Conservation (phyloP, 2,797 vertebrate genomes). For the Peromyscus melanophrys region DNA sequence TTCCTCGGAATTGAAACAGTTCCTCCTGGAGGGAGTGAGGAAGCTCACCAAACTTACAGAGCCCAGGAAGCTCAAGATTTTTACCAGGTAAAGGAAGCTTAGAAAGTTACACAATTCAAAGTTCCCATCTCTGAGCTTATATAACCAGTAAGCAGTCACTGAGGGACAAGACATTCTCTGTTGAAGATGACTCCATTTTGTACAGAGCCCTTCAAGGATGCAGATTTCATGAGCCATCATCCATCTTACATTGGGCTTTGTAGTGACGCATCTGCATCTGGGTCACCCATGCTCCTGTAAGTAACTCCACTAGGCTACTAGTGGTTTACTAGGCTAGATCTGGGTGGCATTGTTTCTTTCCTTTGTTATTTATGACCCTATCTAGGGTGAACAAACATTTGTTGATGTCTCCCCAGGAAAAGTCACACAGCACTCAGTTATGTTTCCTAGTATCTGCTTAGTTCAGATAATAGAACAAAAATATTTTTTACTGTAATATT, state of each 20-base stretch:
- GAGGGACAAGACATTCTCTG: background rate
- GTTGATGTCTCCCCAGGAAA: background rate
- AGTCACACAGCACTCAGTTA: background rate
- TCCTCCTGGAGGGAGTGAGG: background rate
- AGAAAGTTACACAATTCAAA: background rate
- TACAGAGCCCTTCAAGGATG: background rate
- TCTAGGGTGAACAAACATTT: background rate
- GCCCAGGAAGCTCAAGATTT: background rate
- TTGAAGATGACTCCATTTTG: background rate
- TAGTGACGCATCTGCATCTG: background rate
- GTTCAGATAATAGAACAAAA: conserved; percentile 10
- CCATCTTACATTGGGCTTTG: background rate
- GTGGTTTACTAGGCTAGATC: background rate
- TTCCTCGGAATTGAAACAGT: background rate
- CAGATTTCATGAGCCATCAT: background rate
- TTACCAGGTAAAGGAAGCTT: background rate
- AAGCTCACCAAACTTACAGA: background rate
- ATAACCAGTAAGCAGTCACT: background rate
- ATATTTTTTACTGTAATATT: background rate
- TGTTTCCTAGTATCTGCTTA: background rate
- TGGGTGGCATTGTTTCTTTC: background rate
- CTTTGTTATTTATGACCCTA: background rate
- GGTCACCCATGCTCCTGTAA: background rate
- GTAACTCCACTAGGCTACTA: background rate
- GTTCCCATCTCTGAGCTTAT: background rate